These are phyloP conservation scores for Galaxea fascicularis DNA, from an alignment of 92 coral and sea anemone genomes.

Conservation along the genomic window DNA sequence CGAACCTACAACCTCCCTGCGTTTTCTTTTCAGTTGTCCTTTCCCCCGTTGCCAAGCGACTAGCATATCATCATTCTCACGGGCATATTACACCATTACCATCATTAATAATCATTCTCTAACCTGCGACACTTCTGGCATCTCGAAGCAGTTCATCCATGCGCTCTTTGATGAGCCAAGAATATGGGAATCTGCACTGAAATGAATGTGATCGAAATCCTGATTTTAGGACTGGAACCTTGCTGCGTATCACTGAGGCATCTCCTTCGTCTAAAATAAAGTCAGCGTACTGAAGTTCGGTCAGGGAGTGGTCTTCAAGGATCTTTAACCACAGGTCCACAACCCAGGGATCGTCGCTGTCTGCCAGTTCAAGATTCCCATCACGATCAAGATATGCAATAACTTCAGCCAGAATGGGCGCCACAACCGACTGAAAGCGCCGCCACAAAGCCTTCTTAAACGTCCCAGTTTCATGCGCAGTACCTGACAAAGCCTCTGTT, in stretches of 20 bases:
- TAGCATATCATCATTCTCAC: no score
- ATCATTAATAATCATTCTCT: neutral
- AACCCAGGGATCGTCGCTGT: constrained; percentile 45
- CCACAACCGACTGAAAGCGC: constrained; percentile 68
- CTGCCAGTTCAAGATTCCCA: constrained; percentile 72
- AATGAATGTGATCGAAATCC: constrained; percentile 76
- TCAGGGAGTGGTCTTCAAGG: constrained; percentile 52
- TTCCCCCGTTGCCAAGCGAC: no score
- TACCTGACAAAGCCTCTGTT: constrained; percentile 66
- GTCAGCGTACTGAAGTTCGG: constrained; percentile 60
- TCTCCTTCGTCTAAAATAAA: constrained; percentile 56
- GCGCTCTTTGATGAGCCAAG: constrained; percentile 80
- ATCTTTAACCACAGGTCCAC: constrained; percentile 67
- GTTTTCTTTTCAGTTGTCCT: no score
- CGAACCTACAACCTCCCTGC: no score
- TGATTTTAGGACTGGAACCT: constrained; percentile 75
- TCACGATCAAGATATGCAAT: constrained; percentile 80
- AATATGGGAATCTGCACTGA: constrained; percentile 75
- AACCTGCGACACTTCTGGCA: constrained; percentile 68
- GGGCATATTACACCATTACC: no score
- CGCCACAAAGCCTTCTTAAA: constrained; percentile 83
- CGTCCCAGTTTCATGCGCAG: constrained; percentile 79
- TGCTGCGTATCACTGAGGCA: constrained; percentile 35
- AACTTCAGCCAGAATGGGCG: constrained; percentile 78
- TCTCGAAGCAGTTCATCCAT: constrained; percentile 55